Base-by-base conservation (phyloP, 2,113 vertebrate species). In the Ia io region DNA sequence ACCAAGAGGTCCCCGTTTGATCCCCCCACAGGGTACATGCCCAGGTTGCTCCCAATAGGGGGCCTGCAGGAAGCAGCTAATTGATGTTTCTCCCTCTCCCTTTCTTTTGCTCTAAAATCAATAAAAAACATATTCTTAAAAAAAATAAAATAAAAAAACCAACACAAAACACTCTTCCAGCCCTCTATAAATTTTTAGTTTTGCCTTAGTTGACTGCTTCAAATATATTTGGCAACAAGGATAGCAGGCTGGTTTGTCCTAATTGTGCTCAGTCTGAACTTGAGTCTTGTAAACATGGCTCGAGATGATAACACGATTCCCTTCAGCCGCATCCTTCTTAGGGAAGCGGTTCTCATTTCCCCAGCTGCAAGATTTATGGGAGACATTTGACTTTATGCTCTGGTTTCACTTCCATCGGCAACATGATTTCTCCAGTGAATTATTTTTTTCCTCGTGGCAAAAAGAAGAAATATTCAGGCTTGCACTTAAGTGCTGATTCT, bases 321-420 rank as follows among this genome's bases (percentile, higher is more conserved):
- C 92, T 86, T 77, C 56, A 25, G 56, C 22, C 85, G 93, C 77
- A 83, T 80, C 88, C 95, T 84, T 97, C 96, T 95, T 84, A 95
- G 86, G 94, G 69, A 94, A 88, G 83, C 76, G 37, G 2, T 78
- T 59, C 73, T 91, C 63, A 22, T 82, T 94, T 89, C 47, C 79
- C 92, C 85, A 89, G 88, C 90, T 77, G 88, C 32, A 82, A 91
- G 94, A 95, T 93, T 96, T 84, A 92, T 44, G 44, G 82, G 61
- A 51, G 69, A 76, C 47, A 16, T 85, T 92, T 94, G 85, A 87
- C 93, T 94, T 79, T n/a, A 23, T 70, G 40, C 11, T 67, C 74
- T 88, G 17, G 2, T 91, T 96, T 92, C 59, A 42, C 65, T 89
- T 88, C 94, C 92, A 89, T 90, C 51, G 42, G 23, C 91, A 88